Evolutionary conservation across 2,113 vertebrate genomes (phyloP).

Genomic region (Mobula birostris): DNA sequence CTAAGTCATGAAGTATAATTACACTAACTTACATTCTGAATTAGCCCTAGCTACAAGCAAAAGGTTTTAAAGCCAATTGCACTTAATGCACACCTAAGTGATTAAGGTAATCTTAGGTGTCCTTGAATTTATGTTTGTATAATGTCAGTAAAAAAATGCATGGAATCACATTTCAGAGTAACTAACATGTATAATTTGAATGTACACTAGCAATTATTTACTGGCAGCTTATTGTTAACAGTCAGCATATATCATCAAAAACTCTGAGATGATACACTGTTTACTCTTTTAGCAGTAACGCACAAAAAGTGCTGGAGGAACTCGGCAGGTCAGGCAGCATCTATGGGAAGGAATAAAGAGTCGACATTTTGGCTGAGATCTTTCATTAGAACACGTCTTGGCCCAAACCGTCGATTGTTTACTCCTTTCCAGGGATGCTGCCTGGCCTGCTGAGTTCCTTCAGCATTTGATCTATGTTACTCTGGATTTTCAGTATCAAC

Average conservation of each 20-base stretch:
- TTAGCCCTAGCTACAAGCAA: neutral
- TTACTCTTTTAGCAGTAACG: neutral
- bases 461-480: too few relatives aligned
- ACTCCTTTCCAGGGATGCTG: too few relatives aligned
- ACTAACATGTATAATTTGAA: neutral
- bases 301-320: too few relatives aligned
- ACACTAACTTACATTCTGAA: neutral
- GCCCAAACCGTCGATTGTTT: too few relatives aligned
- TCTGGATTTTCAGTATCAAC: too few relatives aligned
- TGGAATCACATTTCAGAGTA: neutral
- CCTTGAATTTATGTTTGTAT: neutral
- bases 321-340: too few relatives aligned
- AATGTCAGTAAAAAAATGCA: neutral
- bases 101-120: neutral
- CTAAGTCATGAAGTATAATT: neutral
- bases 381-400: too few relatives aligned
- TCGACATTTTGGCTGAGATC: too few relatives aligned
- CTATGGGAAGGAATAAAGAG: too few relatives aligned
- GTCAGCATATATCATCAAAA: neutral
- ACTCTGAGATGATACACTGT: neutral
- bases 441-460: too few relatives aligned
- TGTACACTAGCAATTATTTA: neutral
- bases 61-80: neutral
- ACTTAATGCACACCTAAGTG: neutral
- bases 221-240: neutral